Evolutionary conservation across 2,797 vertebrate species (phyloP), one percentile per base, ranked within the genome.

Genomic region (Danio choprae): DNA sequence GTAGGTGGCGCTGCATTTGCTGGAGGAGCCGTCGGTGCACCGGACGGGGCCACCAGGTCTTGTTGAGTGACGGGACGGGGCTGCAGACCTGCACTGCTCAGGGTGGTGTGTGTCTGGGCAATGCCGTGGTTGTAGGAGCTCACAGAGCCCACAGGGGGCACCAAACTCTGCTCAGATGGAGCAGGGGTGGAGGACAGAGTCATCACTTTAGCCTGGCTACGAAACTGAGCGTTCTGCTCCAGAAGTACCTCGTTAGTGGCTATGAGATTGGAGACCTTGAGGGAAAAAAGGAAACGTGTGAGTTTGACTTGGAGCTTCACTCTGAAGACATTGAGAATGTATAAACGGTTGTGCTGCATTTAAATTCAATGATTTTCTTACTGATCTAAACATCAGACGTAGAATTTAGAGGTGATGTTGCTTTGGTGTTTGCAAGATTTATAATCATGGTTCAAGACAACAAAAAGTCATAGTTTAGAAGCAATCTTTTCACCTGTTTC

Each of bases 221-320:
- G 95, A 89, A 98, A 98, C 85, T 98, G 97, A 8, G 98, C 97
- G 22, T 99, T 99, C 87, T 99, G 98, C 80, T 99, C 98, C 91
- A 99, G 91, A n/a, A 99, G 93, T 70, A 99, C 97, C 89, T 99
- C 98, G 11, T 99, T 99, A 84, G 97, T 98, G 81, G 98, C 97
- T 76, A 97, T 86, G 20, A 99, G 92, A 89, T 98, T 98, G 87
- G 94, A 96, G 43, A 99, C 97, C 94, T 99, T 92, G 73, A 48
- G 43, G 43, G 16, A 38, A 68, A 51, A 74, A 0, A 85, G 13
- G 60, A 15, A 83, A 4, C 71, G 7, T 13, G 38, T 38, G 2
- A 69, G n/a, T 22, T 51, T 74, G n/a, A 63, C 9, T 68, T 7
- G 16, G 11, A 53, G 13, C 13, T 56, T 43, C 4, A 46, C 13